Conservation (phyloP, 2,888 invertebrate genomes). For the Limenitis camilla region DNA sequence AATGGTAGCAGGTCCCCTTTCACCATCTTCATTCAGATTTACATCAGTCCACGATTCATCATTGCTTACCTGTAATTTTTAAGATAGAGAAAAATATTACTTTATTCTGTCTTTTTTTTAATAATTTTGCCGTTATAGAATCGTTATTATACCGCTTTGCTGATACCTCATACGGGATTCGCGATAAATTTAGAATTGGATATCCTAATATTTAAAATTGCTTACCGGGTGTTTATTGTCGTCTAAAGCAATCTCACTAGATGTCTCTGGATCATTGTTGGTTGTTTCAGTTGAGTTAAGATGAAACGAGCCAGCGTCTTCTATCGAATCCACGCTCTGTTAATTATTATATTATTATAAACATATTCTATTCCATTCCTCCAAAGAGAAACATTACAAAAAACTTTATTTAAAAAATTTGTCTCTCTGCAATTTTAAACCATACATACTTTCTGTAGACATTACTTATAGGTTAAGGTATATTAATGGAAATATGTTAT, state of each 20-base stretch:
- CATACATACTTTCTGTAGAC: too few species aligned
- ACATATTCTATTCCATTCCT: background rate
- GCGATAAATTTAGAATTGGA: too few species aligned
- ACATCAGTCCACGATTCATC: constrained; percentile 96
- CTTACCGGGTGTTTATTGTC: constrained; percentile 80
- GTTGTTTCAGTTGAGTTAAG: constrained; percentile 83
- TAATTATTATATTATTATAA: background rate
- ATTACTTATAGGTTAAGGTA: too few species aligned
- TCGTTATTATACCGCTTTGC: too few species aligned
- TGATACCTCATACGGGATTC: too few species aligned
- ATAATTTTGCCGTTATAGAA: too few species aligned
- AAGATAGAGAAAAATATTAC: background rate
- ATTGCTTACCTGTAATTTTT: constrained; percentile 66
- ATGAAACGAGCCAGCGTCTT: constrained; percentile 83
- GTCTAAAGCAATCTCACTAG: constrained; percentile 80
- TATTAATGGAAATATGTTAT: too few species aligned
- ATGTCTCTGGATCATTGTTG: constrained; percentile 80
- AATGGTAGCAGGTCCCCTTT: constrained; percentile 72
- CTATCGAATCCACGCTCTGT: constrained; percentile 90
- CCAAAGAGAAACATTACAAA: too few species aligned
- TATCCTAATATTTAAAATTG: constrained; percentile 10
- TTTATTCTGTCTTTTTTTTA: too few species aligned
- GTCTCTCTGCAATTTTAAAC: too few species aligned
- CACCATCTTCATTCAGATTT: constrained; percentile 88
- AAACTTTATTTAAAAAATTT: too few species aligned